These are phyloP conservation scores for Myiagra hebetior DNA, from an alignment of 2,113 vertebrate species.

Conservation along the genomic window DNA sequence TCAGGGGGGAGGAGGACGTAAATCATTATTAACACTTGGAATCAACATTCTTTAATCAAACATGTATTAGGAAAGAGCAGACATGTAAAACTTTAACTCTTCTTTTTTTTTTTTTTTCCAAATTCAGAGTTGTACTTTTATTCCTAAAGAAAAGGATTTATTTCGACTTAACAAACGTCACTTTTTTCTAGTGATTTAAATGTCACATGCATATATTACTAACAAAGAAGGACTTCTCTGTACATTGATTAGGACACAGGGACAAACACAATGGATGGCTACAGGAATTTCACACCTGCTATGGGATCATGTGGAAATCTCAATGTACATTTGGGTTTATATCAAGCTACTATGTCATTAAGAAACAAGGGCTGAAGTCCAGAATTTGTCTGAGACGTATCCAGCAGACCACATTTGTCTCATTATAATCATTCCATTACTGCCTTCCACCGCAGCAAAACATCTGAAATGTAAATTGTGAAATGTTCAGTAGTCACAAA, in stretches of 20 bases:
- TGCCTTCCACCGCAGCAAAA: conserved; percentile 51
- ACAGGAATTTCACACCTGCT: conserved; percentile 54
- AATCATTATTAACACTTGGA: background rate
- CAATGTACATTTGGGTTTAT: conserved; percentile 32
- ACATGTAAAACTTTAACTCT: background rate
- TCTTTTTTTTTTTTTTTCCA: background rate
- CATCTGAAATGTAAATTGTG: conserved; percentile 34
- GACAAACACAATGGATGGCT: conserved; percentile 22
- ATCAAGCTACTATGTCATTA: conserved; percentile 35
- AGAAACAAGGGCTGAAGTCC: conserved; percentile 49
- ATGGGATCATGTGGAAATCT: conserved; percentile 29
- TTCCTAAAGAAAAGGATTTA: background rate
- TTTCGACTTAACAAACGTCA: conserved; percentile 1
- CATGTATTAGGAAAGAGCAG: background rate
- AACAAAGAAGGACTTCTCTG: background rate
- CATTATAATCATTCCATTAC: conserved; percentile 41
- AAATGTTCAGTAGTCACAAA: conserved; percentile 28
- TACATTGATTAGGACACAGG: background rate
- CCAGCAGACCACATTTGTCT: conserved; percentile 3
- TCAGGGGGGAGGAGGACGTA: background rate
- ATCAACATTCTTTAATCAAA: background rate
- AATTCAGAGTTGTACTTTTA: background rate
- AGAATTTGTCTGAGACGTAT: conserved; percentile 30
- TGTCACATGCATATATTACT: conserved; percentile 13
- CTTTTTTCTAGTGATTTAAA: conserved; percentile 14